phyloP scores from a whole-genome alignment of 2,797 vertebrate species.

The Synaphobranchus kaupii region DNA sequence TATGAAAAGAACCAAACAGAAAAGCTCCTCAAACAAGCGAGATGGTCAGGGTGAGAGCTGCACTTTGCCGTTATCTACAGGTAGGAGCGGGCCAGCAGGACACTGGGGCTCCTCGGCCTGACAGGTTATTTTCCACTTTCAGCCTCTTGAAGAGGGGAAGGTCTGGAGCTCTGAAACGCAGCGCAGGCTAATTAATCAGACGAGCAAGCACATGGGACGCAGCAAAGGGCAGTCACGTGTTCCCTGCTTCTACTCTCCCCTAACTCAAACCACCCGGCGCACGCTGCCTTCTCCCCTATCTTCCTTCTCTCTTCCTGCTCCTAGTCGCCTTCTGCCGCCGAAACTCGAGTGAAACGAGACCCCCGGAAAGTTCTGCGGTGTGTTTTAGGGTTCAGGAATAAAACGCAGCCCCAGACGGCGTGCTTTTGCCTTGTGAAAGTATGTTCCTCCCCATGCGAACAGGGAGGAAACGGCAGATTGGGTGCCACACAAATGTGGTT shows the following conservation, averaged over 20 bases:
- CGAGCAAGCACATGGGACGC: conserved; percentile 34
- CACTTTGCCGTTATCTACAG: background rate
- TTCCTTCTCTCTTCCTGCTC: conserved; percentile 12
- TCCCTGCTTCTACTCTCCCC: background rate
- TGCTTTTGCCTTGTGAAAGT: conserved; percentile 60
- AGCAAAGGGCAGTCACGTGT: conserved; percentile 40
- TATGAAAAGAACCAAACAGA: conserved; percentile 45
- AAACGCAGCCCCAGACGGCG: conserved; percentile 48
- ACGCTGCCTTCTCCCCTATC: conserved; percentile 25
- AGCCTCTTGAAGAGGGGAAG: background rate
- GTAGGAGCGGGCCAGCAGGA: background rate
- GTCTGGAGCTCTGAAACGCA: background rate
- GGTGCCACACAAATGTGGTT: conserved; percentile 56
- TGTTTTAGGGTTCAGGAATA: conserved; percentile 64
- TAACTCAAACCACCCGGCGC: conserved; percentile 62
- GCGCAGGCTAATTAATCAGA: conserved; percentile 47
- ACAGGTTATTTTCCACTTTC: conserved; percentile 17
- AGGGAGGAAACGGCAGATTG: conserved; percentile 60
- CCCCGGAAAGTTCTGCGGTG: conserved; percentile 55
- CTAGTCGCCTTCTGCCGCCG: conserved; percentile 59
- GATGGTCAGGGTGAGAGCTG: background rate
- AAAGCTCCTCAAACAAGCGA: conserved; percentile 38
- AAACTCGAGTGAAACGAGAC: conserved; percentile 67
- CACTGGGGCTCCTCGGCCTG: background rate
- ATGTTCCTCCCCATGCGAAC: conserved; percentile 36